phyloP scores from a whole-genome alignment of 2,113 vertebrate species.

The Tringa solitaria region DNA sequence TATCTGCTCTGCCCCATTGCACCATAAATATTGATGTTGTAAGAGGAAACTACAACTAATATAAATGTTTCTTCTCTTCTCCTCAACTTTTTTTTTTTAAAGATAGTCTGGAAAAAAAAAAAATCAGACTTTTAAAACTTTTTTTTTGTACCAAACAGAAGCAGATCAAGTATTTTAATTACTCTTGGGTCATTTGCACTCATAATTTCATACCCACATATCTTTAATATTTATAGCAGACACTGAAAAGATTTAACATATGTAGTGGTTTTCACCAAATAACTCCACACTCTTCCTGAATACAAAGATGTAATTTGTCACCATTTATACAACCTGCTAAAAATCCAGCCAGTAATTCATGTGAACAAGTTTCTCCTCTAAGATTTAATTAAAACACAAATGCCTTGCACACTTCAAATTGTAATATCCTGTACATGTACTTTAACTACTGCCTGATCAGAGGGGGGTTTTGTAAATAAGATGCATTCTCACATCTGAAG shows the following conservation, averaged over 20 bases:
- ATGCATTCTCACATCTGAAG: slow-evolving; percentile 29
- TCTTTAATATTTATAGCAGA: slow-evolving; percentile 78
- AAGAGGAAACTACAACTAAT: neutral
- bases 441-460: slow-evolving; percentile 48
- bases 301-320: slow-evolving; percentile 76
- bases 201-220: slow-evolving; percentile 70
- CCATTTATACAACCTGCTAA: slow-evolving; percentile 72
- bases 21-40: neutral
- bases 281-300: slow-evolving; percentile 71
- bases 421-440: slow-evolving; percentile 27
- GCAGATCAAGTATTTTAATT: slow-evolving; percentile 72
- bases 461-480: slow-evolving; percentile 6
- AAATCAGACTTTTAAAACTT: no score
- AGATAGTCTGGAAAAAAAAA: neutral
- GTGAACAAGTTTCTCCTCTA: slow-evolving; percentile 70
- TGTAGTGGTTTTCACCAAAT: slow-evolving; percentile 73
- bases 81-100: neutral
- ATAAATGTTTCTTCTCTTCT: neutral
- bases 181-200: slow-evolving; percentile 61
- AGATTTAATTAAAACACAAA: slow-evolving; percentile 75
- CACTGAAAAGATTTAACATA: slow-evolving; percentile 74
- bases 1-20: neutral
- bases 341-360: slow-evolving; percentile 71
- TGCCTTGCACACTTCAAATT: slow-evolving; percentile 59
- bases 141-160: slow-evolving; percentile 16